A percentile compares a stretch with the other conserved stretches of the same genome.
Evolutionary conservation across 2,888 invertebrate genomes (phyloP).

Genomic region (Mamestra brassicae): DNA sequence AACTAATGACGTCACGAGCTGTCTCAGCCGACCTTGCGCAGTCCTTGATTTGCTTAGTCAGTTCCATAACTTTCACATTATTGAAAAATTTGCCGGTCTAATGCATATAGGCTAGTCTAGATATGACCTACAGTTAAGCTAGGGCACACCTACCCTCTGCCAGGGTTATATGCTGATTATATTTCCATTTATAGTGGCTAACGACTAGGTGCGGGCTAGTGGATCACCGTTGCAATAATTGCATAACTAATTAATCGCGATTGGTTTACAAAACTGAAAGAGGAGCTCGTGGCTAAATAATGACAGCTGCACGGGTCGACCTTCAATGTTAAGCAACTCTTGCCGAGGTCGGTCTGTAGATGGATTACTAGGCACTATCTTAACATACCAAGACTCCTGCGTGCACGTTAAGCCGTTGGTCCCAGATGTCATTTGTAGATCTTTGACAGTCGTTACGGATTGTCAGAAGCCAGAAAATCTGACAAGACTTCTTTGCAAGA

Average conservation of each 20-base stretch:
- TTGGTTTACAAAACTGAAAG: background rate
- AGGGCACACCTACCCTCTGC: slow-evolving; percentile 9
- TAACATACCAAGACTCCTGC: too few relatives aligned
- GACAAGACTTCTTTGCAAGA: too few relatives aligned
- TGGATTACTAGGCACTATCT: too few relatives aligned
- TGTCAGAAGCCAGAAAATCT: too few relatives aligned
- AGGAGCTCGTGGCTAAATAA: background rate
- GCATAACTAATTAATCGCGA: background rate
- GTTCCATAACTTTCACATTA: slow-evolving; percentile 48
- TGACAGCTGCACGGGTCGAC: background rate
- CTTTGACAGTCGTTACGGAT: too few relatives aligned
- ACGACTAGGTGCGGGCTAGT: background rate
- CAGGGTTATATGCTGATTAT: slow-evolving; percentile 9
- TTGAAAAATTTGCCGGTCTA: slow-evolving; percentile 48
- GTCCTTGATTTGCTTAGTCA: slow-evolving; percentile 68
- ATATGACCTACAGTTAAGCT: slow-evolving; percentile 36
- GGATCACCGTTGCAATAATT: background rate
- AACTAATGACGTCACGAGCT: slow-evolving; percentile 46
- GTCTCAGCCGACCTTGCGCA: slow-evolving; percentile 63
- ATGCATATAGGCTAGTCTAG: slow-evolving; percentile 33
- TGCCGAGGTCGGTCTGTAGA: too few relatives aligned
- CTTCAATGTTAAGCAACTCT: too few relatives aligned
- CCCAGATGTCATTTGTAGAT: too few relatives aligned
- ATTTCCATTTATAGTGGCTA: slow-evolving; percentile 20
- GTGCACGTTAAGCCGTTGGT: too few relatives aligned